Base-by-base conservation (phyloP, 2,797 vertebrate genomes). In the Characodon lateralis region DNA sequence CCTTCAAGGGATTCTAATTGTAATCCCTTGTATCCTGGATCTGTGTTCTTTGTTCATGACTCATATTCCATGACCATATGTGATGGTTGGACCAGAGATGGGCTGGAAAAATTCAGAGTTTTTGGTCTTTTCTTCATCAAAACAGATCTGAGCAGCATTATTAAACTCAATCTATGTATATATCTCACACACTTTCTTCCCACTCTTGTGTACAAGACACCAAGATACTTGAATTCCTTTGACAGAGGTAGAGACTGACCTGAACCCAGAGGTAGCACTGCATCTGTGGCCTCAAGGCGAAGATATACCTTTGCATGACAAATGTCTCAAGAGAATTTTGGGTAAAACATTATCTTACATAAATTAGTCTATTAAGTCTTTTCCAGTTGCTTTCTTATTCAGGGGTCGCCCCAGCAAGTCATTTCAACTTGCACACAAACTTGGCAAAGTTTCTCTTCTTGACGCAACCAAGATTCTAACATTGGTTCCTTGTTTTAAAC, bases 321-420 rank as follows among this genome's bases (percentile, higher is more conserved):
- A 22, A 56, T 20, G 5, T n/a, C 1, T n/a, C 22, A 7, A n/a
- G 55, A 56, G 3, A 56, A 56, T 6, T 20, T 53, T 20, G 12
- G 46, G 2, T 2, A 12, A 2, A 56, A 56, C 6, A 24, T 56
- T 82, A 48, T 83, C 80, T 66, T 55, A 79, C 0, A 43, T 77
- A 72, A 66, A 80, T 79, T 14, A 63, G 2, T 35, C 31, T 46
- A 16, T 5, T 35, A 35, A 35, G 35, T 35, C 3, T 35, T 35
- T 35, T 35, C 35, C 35, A 35, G 35, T 35, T 35, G 35, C 35
- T 35, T 35, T 35, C 35, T 35, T 35, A 35, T 35, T 35, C 35
- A 35, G 35, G 35, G 35, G 35, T 35, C 35, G 35, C 35, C 35
- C 4, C 35, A 35, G 35, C 35, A 4, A 35, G 35, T 35, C 35